phyloP scores from a whole-genome alignment of 2,888 invertebrate genomes.

The Melipona bicolor region DNA sequence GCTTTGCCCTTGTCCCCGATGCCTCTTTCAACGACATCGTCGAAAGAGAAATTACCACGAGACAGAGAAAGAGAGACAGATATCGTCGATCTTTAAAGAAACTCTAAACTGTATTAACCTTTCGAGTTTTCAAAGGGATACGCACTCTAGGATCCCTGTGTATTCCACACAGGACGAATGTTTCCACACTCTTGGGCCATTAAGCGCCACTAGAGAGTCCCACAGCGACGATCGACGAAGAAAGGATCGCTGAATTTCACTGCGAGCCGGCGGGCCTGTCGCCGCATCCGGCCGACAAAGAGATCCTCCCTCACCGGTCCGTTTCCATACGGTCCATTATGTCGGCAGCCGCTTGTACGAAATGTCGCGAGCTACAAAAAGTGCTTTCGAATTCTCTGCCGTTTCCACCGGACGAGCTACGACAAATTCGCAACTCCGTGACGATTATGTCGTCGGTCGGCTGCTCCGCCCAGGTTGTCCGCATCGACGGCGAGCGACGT shows the following conservation, averaged over 20 bases:
- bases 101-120: not conserved
- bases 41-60: not conserved
- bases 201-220: conserved; percentile 20
- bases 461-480: conserved; percentile 63
- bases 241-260: conserved; percentile 34
- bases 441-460: conserved; percentile 55
- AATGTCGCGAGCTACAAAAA: conserved; percentile 46
- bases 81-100: not conserved
- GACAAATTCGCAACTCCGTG: conserved; percentile 7
- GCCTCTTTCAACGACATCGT: conserved; percentile 14
- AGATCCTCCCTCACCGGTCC: conserved; percentile 21
- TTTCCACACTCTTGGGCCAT: conserved; percentile 45
- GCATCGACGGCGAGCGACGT: conserved; percentile 13
- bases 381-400: conserved; percentile 38
- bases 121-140: not conserved
- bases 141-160: not conserved
- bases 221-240: conserved; percentile 25
- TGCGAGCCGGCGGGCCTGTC: conserved; percentile 24
- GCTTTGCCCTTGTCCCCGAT: conserved; percentile 15
- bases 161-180: conserved; percentile 14
- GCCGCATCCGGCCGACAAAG: conserved; percentile 45
- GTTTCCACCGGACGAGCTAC: not conserved
- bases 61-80: not conserved
- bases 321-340: conserved; percentile 38
- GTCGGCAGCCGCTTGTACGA: conserved; percentile 41